These are phyloP conservation scores for Xenops minutus DNA, from an alignment of 2,797 vertebrate species.

Conservation along the genomic window DNA sequence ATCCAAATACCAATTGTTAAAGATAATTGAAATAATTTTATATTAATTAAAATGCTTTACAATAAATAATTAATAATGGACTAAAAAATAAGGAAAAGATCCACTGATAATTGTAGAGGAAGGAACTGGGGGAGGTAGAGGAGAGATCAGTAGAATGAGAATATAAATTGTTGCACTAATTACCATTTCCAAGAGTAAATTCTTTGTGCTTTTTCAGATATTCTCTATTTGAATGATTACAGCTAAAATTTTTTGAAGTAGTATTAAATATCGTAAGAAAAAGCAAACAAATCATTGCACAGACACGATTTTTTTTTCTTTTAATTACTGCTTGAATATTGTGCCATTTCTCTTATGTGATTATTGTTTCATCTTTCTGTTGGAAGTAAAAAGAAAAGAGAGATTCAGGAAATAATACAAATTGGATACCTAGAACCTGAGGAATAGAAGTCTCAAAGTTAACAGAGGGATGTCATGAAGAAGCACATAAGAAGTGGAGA, in stretches of 20 bases:
- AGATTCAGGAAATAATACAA: neutral
- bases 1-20: neutral
- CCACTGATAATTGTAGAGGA: neutral
- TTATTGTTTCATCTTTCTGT: neutral
- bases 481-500: neutral
- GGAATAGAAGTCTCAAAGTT: neutral
- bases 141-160: neutral
- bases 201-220: neutral
- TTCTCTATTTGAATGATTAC: neutral
- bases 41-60: neutral
- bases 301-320: neutral
- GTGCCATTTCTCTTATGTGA: neutral
- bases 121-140: fast-evolving
- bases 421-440: neutral
- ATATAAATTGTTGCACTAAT: neutral
- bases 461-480: neutral
- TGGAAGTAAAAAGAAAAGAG: neutral
- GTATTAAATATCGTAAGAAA: neutral
- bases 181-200: neutral
- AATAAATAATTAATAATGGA: neutral
- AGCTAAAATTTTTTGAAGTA: neutral
- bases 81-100: neutral
- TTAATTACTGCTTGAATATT: neutral
- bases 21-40: neutral
- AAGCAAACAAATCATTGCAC: neutral